A percentile compares a stretch with the other conserved stretches of the same genome.
Evolutionary conservation across 2,113 vertebrate genomes (phyloP).

Genomic region (Carettochelys insculpta): DNA sequence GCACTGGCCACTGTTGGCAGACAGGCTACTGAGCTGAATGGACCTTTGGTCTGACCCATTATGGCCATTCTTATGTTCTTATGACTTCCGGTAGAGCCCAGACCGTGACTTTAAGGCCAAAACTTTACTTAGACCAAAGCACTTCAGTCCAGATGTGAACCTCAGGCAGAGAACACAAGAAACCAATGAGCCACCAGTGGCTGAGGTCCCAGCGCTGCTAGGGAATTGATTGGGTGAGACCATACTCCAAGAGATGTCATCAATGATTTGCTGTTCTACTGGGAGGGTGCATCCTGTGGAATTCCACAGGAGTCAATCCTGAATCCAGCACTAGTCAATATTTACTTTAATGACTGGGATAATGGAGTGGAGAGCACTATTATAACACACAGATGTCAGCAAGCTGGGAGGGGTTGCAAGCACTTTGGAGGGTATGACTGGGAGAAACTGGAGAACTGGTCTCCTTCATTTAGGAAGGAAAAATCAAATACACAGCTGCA

Average conservation of each 20-base stretch:
- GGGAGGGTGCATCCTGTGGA: background rate
- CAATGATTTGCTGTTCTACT: background rate
- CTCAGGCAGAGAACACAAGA: background rate
- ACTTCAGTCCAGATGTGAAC: background rate
- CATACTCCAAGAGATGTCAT: background rate
- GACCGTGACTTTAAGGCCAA: background rate
- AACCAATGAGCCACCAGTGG: background rate
- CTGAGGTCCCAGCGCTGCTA: too few species aligned
- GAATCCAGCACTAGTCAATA: background rate
- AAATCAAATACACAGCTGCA: background rate
- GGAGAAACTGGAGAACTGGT: background rate
- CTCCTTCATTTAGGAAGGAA: background rate
- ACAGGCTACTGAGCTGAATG: too few species aligned
- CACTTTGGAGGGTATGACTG: background rate
- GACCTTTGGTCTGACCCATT: too few species aligned
- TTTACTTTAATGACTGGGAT: background rate
- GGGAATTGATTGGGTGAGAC: background rate
- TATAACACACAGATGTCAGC: background rate
- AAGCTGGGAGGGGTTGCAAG: background rate
- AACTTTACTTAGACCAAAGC: background rate
- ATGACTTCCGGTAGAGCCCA: background rate
- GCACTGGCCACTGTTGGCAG: too few species aligned
- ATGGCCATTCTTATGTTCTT: too few species aligned
- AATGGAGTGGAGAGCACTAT: background rate
- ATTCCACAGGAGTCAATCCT: too few species aligned